Evolutionary conservation across 2,888 invertebrate species (phyloP).

Genomic region (Brachypterus glaber): DNA sequence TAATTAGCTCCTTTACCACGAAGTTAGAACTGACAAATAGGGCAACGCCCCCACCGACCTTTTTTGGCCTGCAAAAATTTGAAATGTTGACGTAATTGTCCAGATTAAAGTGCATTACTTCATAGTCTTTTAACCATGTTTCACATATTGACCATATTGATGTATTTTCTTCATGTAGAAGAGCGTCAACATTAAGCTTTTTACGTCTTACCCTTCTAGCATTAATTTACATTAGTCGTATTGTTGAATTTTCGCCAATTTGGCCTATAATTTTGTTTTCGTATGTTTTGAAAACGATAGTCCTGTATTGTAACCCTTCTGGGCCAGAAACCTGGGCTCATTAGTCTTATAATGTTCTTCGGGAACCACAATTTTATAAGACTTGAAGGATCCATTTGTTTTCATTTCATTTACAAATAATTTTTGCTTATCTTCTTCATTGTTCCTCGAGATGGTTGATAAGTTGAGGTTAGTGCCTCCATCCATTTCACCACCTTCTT

Average conservation of each 20-base stretch:
- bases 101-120: slow-evolving; percentile 1
- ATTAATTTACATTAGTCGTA: too few species aligned
- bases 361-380: neutral
- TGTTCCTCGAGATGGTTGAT: too few species aligned
- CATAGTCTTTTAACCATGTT: neutral
- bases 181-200: neutral
- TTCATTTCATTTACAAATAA: neutral
- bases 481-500: too few species aligned
- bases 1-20: neutral
- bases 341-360: neutral
- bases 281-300: neutral
- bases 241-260: too few species aligned
- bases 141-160: neutral
- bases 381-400: neutral
- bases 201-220: neutral
- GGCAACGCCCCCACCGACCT: neutral
- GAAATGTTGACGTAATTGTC: neutral
- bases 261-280: neutral
- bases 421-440: neutral
- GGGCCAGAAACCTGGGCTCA: neutral
- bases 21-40: neutral
- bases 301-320: too few species aligned
- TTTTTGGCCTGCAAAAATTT: neutral
- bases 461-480: too few species aligned
- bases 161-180: neutral